These are phyloP conservation scores for Pedionomus torquatus DNA, from an alignment of 2,113 vertebrate genomes.

Conservation along the genomic window DNA sequence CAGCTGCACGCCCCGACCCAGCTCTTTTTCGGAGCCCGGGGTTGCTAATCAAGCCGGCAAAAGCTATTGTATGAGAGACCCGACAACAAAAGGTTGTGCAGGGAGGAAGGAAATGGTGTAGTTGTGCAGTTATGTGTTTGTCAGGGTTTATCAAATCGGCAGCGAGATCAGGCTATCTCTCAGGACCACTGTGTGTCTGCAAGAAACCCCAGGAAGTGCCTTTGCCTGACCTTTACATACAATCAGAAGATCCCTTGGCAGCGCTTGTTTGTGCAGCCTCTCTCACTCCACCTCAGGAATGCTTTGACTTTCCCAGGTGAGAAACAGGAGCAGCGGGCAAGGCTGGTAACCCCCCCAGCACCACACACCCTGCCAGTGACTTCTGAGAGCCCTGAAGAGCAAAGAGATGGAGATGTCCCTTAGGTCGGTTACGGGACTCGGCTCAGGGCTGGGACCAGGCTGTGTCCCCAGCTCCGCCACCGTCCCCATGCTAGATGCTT, in stretches of 20 bases:
- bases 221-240: constrained; percentile 50
- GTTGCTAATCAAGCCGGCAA: neutral
- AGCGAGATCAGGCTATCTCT: constrained; percentile 40
- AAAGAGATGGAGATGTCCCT: neutral
- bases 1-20: neutral
- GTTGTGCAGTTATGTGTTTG: constrained; percentile 1
- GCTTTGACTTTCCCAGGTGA: constrained; percentile 12
- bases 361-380: neutral
- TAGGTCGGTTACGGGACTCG: neutral
- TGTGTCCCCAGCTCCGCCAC: neutral
- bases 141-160: constrained; percentile 21
- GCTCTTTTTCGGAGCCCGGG: neutral
- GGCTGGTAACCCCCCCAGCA: neutral
- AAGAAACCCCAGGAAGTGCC: constrained; percentile 49
- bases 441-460: neutral
- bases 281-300: neutral
- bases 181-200: constrained; percentile 26
- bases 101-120: constrained; percentile 31
- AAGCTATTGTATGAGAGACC: neutral
- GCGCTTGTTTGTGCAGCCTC: constrained; percentile 39
- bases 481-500: neutral
- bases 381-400: neutral
- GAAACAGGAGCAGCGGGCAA: neutral
- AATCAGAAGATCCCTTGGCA: constrained; percentile 42
- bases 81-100: constrained; percentile 6